These are phyloP conservation scores for Acanthosoma haemorrhoidale DNA, from an alignment of 2,888 invertebrate genomes.

Conservation along the genomic window DNA sequence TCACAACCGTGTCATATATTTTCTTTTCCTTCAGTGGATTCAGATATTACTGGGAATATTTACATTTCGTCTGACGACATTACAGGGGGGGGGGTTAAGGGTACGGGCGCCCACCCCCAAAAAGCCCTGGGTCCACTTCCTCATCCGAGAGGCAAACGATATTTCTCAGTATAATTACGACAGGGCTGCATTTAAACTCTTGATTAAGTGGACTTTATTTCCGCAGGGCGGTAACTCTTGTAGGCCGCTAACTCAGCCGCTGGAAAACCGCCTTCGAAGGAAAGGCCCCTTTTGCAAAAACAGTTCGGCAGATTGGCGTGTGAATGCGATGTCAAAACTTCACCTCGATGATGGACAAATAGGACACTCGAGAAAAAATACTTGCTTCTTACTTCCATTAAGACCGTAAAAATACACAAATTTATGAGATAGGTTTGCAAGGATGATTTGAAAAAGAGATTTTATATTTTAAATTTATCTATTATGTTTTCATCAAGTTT, in stretches of 20 bases:
- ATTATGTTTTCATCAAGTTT: too few relatives aligned
- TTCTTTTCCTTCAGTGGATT: not conserved
- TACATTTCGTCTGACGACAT: not conserved
- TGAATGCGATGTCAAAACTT: too few relatives aligned
- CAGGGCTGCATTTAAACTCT: conserved; percentile 17
- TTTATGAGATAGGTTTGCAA: too few relatives aligned
- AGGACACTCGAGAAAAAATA: too few relatives aligned
- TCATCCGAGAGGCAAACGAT: conserved; percentile 13
- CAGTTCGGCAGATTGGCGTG: too few relatives aligned
- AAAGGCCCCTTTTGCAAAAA: not conserved
- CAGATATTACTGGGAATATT: not conserved
- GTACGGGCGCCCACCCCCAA: not conserved
- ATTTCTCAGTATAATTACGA: conserved; percentile 25
- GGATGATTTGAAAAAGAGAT: too few relatives aligned
- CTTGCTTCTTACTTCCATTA: too few relatives aligned
- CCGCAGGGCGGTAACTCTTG: conserved; percentile 18
- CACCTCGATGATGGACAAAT: too few relatives aligned
- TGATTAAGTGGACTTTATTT: conserved; percentile 23
- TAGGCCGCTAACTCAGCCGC: not conserved
- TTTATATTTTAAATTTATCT: too few relatives aligned
- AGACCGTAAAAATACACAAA: too few relatives aligned
- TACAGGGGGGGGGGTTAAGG: not conserved
- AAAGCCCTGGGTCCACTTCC: not conserved
- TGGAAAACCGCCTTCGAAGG: not conserved
- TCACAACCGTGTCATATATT: not conserved